Evolutionary conservation across 2,113 vertebrate species (phyloP).

Genomic region (Oryctolagus cuniculus): mOryCun1.1 NC_091447.1:43098501-43099000

Average conservation of each 20-base stretch:
- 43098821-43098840: not conserved
- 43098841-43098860: no score
- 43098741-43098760: slow-evolving; percentile 15
- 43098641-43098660: slow-evolving; percentile 77
- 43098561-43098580: slow-evolving; percentile 76
- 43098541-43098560: slow-evolving; percentile 90
- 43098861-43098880: no score
- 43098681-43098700: not conserved
- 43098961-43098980: no score
- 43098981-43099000: no score
- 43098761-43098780: not conserved
- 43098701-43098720: not conserved
- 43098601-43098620: slow-evolving; percentile 84
- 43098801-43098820: not conserved
- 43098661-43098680: slow-evolving; percentile 11
- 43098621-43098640: slow-evolving; percentile 60
- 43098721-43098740: not conserved
- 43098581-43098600: slow-evolving; percentile 88
- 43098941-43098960: no score
- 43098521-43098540: slow-evolving; percentile 65
- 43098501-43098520: slow-evolving; percentile 74
- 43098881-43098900: no score
- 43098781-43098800: not conserved
- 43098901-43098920: no score
- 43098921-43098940: no score